Percentiles rank a stretch among this genome's conserved stretches.
Evolutionary conservation across 2,113 vertebrate species (phyloP).

Genomic region (Pelodiscus sinensis): DNA sequence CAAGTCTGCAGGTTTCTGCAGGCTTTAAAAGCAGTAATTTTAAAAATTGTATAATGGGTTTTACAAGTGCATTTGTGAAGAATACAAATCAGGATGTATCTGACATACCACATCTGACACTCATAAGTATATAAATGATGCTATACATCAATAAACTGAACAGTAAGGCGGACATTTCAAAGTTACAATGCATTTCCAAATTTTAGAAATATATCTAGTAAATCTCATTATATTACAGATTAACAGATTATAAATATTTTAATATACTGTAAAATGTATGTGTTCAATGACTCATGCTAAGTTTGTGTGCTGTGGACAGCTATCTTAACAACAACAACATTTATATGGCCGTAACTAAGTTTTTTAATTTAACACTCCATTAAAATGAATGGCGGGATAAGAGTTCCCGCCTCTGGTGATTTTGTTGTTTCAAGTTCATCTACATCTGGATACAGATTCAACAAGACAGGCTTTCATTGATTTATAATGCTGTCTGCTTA

Average conservation of each 20-base stretch:
- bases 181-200: slow-evolving; percentile 51
- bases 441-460: slow-evolving; percentile 31
- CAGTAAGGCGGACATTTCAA: slow-evolving; percentile 56
- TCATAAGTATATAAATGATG: slow-evolving; percentile 58
- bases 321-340: slow-evolving; percentile 38
- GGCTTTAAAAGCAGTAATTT: slow-evolving; percentile 29
- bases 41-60: slow-evolving; percentile 36
- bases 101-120: slow-evolving; percentile 4
- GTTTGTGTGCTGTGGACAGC: slow-evolving; percentile 50
- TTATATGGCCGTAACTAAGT: slow-evolving; percentile 59
- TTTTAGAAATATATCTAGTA: slow-evolving; percentile 52
- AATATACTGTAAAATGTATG: slow-evolving; percentile 64
- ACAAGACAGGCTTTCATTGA: neutral
- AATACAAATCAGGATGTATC: slow-evolving; percentile 29
- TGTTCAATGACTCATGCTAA: slow-evolving; percentile 65
- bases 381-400: slow-evolving; percentile 37
- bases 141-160: slow-evolving; percentile 63
- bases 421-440: slow-evolving; percentile 49
- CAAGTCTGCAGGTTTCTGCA: neutral
- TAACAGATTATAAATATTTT: slow-evolving; percentile 69
- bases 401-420: slow-evolving; percentile 44
- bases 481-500: slow-evolving; percentile 18
- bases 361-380: slow-evolving; percentile 72
- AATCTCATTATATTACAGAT: slow-evolving; percentile 51
- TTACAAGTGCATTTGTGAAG: slow-evolving; percentile 30